Base-by-base conservation (phyloP, 2,888 invertebrate genomes). In the Brachyopa scutellaris region DNA sequence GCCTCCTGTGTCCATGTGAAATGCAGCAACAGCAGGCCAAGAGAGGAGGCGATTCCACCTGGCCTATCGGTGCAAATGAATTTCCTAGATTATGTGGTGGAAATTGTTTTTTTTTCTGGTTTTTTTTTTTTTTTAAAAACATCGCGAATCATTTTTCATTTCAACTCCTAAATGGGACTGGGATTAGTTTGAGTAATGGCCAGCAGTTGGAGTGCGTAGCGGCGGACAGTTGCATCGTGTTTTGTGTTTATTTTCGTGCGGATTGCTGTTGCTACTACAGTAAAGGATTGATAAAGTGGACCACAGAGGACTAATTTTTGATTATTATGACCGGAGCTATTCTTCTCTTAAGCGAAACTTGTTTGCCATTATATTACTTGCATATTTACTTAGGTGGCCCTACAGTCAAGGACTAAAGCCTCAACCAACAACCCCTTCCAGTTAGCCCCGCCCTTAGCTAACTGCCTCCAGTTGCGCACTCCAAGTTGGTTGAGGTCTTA, bases 161-260 rank as follows among this genome's bases (percentile, higher is more conserved):
- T 83, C 72, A 78, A 78, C 83, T 83, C 78, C 83, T 78, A 78
- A 83, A 83, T 83, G 83, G 83, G 78, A 61, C 59, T 76, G 73
- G 83, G 83, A 83, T 83, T 83, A 78, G 72, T 19, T 67, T 83
- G 83, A 83, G 78, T 83, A 83, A 83, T 83, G 83, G 64, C 1
- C 77, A 42, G 77, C 82, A 61, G 47, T 70, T 82, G 53, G 59
- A 55, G 64, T 66, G 82, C 66, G 66, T 77, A 66, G 76, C 70
- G 70, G 66, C 66, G 36, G 77, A 72, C 57, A 64, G 74, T 80
- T 69, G 69, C 64, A 69, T 76, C 74, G 69, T 64, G 74, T 69
- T 80, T 73, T 61, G 33, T 69, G 17, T 31, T 21, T n/a, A 7
- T 33, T 15, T 31, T 53, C 31, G 8, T 42, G 11, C 29, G 19